Evolutionary conservation across 2,888 invertebrate genomes (phyloP).

Genomic region (Yponomeuta plumbellus): DNA sequence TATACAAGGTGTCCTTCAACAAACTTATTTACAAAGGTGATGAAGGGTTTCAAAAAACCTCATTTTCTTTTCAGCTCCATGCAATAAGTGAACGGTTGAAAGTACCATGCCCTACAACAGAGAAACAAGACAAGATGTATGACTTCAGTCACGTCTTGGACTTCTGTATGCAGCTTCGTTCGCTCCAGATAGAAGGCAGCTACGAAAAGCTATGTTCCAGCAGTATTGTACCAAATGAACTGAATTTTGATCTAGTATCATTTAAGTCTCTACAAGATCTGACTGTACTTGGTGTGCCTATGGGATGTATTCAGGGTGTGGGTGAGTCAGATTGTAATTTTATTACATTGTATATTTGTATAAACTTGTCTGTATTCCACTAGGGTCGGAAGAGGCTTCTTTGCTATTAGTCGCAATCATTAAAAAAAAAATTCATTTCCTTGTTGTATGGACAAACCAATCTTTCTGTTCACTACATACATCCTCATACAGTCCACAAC

Average conservation of each 20-base stretch:
- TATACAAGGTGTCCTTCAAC: too few species aligned
- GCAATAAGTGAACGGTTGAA: constrained; percentile 93
- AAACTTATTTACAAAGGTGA: too few species aligned
- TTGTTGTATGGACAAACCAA: too few species aligned
- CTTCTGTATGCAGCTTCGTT: constrained; percentile 86
- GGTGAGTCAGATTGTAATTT: constrained; percentile 41
- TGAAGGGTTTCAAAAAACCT: too few species aligned
- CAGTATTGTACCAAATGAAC: constrained; percentile 87
- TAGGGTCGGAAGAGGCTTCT: too few species aligned
- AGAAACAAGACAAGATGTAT: constrained; percentile 85
- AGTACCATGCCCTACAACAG: constrained; percentile 88
- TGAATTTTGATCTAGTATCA: constrained; percentile 87
- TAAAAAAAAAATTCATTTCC: too few species aligned
- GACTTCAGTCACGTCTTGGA: constrained; percentile 95
- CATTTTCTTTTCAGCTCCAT: constrained; percentile 80
- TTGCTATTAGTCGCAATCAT: too few species aligned
- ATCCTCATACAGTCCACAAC: too few species aligned
- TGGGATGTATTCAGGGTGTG: constrained; percentile 81
- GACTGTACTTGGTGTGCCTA: constrained; percentile 80
- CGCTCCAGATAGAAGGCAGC: constrained; percentile 81
- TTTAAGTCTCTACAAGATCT: constrained; percentile 88
- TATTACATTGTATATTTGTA: constrained; percentile 17
- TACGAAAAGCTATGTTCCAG: constrained; percentile 84
- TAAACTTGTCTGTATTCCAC: too few species aligned
- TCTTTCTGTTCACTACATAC: too few species aligned